These are phyloP conservation scores for Pseudopleuronectes americanus DNA, from an alignment of 2,797 vertebrate genomes.

Conservation along the genomic window DNA sequence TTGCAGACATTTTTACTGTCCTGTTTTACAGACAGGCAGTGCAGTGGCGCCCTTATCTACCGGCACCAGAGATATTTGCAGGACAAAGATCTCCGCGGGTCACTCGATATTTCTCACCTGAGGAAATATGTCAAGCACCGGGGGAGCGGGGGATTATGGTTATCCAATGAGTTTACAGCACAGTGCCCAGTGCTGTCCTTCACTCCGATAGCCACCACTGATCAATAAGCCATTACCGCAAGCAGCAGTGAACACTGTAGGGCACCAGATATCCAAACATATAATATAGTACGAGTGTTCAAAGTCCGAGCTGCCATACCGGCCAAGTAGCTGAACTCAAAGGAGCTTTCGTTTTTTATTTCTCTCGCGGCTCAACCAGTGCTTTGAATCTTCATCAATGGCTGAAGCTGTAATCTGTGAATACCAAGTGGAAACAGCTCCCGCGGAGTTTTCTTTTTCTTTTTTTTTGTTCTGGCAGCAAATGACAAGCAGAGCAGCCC, in stretches of 20 bases:
- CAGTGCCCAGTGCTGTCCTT: constrained; percentile 39
- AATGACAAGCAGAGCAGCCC: constrained; percentile 37
- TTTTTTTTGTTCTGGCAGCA: constrained; percentile 44
- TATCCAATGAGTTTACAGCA: constrained; percentile 58
- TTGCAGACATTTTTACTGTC: constrained; percentile 72
- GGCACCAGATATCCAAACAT: constrained; percentile 26
- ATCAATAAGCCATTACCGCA: constrained; percentile 72
- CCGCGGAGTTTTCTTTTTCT: constrained; percentile 14
- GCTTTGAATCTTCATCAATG: constrained; percentile 59
- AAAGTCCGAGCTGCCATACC: constrained; percentile 2
- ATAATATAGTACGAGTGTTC: constrained; percentile 30
- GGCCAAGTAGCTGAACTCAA: constrained; percentile 9
- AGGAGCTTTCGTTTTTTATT: constrained; percentile 35
- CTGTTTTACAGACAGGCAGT: constrained; percentile 71
- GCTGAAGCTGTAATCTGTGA: constrained; percentile 47
- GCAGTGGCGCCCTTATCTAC: constrained; percentile 66
- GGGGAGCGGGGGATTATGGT: constrained; percentile 66
- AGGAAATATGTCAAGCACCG: constrained; percentile 69
- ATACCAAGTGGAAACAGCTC: constrained; percentile 50
- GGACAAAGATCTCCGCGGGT: constrained; percentile 68
- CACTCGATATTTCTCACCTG: constrained; percentile 72
- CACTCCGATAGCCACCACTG: constrained; percentile 56
- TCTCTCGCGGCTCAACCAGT: constrained; percentile 36
- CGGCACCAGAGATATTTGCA: constrained; percentile 69
- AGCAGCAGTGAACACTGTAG: constrained; percentile 39